Evolutionary conservation across 2,113 vertebrate genomes (phyloP).

Genomic region (Hemiscyllium ocellatum): DNA sequence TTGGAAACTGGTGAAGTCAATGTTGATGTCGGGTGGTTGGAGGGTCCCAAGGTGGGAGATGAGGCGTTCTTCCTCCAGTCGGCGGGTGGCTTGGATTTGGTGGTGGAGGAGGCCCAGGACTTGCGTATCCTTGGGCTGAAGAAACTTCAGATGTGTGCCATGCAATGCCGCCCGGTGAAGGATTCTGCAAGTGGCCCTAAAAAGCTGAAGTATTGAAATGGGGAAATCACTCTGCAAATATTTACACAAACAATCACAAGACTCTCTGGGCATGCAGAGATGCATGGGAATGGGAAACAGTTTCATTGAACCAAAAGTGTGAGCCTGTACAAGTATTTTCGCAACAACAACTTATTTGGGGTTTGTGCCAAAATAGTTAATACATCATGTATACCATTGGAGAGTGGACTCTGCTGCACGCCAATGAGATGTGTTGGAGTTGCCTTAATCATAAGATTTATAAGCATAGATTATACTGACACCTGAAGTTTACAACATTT

Average conservation of each 20-base stretch:
- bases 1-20: too few relatives aligned
- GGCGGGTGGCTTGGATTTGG: too few relatives aligned
- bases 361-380: neutral
- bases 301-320: neutral
- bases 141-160: neutral
- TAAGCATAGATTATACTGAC: neutral
- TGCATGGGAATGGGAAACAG: neutral
- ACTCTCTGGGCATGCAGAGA: neutral
- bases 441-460: neutral
- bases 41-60: too few relatives aligned
- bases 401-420: neutral
- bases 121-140: too few relatives aligned
- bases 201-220: neutral
- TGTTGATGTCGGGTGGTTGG: too few relatives aligned
- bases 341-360: neutral
- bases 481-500: neutral
- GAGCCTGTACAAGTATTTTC: neutral
- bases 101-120: too few relatives aligned
- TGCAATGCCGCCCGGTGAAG: neutral
- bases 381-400: neutral
- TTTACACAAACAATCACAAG: neutral
- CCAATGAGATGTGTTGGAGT: neutral
- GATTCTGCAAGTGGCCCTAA: neutral
- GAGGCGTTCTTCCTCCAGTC: too few relatives aligned
- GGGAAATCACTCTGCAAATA: neutral